A percentile compares a stretch with the other conserved stretches of the same genome.
phyloP scores from a whole-genome alignment of 2,113 vertebrate species.

The Antigone vipio region DNA sequence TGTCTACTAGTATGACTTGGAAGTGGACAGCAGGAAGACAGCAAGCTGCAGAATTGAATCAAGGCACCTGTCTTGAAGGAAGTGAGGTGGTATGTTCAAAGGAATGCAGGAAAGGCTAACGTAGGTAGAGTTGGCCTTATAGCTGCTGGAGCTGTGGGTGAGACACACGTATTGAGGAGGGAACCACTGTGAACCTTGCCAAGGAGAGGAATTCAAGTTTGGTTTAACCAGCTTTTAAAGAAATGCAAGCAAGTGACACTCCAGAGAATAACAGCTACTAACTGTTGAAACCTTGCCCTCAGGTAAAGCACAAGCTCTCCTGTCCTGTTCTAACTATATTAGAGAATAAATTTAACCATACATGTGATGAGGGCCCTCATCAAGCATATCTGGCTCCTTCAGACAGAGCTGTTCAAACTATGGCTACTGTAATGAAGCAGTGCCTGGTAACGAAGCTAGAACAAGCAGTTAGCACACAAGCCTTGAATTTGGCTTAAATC shows the following conservation, averaged over 20 bases:
- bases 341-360: neutral
- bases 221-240: neutral
- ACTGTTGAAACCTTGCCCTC: neutral
- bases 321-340: neutral
- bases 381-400: neutral
- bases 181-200: neutral
- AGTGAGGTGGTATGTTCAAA: neutral
- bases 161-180: neutral
- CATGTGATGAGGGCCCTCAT: neutral
- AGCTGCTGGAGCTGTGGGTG: neutral
- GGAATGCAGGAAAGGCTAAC: neutral
- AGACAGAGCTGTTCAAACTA: neutral
- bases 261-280: neutral
- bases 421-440: neutral
- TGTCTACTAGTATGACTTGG: neutral
- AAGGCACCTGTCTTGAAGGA: neutral
- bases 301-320: neutral
- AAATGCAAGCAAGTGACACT: neutral
- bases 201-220: neutral
- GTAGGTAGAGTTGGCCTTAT: neutral
- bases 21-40: neutral
- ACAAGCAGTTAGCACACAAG: neutral
- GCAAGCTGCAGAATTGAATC: neutral
- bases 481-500: neutral
- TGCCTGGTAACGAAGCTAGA: neutral